A percentile compares a stretch with the other conserved stretches of the same genome.
These are phyloP conservation scores for Acinonyx jubatus DNA, from an alignment of 2,113 vertebrate genomes.

Conservation along the genomic window DNA sequence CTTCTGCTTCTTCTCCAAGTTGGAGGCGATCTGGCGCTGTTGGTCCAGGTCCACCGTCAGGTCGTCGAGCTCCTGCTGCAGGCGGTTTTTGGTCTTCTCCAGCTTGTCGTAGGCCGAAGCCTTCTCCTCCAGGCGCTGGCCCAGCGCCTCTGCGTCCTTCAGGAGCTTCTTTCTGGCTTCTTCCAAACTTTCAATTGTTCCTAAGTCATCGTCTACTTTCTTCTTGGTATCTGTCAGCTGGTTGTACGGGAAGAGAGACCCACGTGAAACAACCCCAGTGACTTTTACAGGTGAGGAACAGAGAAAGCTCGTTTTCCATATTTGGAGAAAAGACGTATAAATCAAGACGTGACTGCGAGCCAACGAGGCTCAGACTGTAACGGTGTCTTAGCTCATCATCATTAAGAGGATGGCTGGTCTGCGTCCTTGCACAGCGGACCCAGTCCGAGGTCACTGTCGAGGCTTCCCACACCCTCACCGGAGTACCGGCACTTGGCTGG, in stretches of 20 bases:
- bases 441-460: neutral
- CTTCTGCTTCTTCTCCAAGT: constrained; percentile 99
- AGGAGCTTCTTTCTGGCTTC: constrained; percentile 94
- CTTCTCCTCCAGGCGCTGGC: constrained; percentile 96
- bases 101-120: constrained; percentile 94
- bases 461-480: neutral
- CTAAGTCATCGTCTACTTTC: constrained; percentile 95
- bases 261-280: neutral
- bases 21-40: constrained; percentile 97
- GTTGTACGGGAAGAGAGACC: neutral
- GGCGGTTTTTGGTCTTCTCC: constrained; percentile 97
- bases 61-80: constrained; percentile 98
- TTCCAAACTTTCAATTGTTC: constrained; percentile 94
- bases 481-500: neutral
- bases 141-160: constrained; percentile 93
- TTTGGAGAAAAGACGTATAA: neutral
- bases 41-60: constrained; percentile 96
- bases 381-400: neutral
- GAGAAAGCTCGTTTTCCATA: neutral
- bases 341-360: neutral
- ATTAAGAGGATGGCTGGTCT: neutral
- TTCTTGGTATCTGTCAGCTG: constrained; percentile 95
- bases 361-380: neutral
- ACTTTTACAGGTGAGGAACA: neutral
- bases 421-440: neutral